Evolutionary conservation across 2,888 invertebrate species (phyloP).

Genomic region (Eilema depressum): DNA sequence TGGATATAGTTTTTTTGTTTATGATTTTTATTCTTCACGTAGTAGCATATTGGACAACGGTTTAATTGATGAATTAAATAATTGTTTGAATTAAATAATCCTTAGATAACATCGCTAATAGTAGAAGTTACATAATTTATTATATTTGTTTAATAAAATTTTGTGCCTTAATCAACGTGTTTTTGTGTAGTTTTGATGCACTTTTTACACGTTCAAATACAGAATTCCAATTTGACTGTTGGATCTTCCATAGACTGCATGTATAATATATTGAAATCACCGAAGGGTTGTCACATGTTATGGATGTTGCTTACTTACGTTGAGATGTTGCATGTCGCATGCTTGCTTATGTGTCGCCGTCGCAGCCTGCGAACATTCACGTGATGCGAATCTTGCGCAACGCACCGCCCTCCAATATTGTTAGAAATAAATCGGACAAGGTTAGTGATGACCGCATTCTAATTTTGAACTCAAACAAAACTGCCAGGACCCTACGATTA

Average conservation of each 20-base stretch:
- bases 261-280: slow-evolving; percentile 14
- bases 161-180: slow-evolving; percentile 51
- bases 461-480: slow-evolving; percentile 8
- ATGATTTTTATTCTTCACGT: slow-evolving; percentile 39
- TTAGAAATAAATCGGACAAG: slow-evolving; percentile 95
- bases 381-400: slow-evolving; percentile 93
- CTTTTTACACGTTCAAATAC: slow-evolving; percentile 2
- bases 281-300: slow-evolving; percentile 16
- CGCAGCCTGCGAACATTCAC: slow-evolving; percentile 92
- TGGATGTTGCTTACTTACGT: slow-evolving; percentile 41
- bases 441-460: slow-evolving; percentile 83
- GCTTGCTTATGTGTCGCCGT: slow-evolving; percentile 63
- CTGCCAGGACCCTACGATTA: not conserved
- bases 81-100: slow-evolving; percentile 57
- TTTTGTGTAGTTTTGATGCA: slow-evolving; percentile 54
- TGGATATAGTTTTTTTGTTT: slow-evolving; percentile 36
- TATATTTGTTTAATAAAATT: slow-evolving; percentile 64
- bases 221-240: slow-evolving; percentile 15
- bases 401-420: slow-evolving; percentile 94
- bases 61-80: slow-evolving; percentile 51
- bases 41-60: slow-evolving; percentile 30
- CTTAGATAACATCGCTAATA: slow-evolving; percentile 64
- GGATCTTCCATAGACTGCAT: slow-evolving; percentile 11
- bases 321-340: slow-evolving; percentile 80
- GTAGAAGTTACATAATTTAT: slow-evolving; percentile 73